Conservation (phyloP, 1,140 invertebrate species). For the Samia ricini region DNA sequence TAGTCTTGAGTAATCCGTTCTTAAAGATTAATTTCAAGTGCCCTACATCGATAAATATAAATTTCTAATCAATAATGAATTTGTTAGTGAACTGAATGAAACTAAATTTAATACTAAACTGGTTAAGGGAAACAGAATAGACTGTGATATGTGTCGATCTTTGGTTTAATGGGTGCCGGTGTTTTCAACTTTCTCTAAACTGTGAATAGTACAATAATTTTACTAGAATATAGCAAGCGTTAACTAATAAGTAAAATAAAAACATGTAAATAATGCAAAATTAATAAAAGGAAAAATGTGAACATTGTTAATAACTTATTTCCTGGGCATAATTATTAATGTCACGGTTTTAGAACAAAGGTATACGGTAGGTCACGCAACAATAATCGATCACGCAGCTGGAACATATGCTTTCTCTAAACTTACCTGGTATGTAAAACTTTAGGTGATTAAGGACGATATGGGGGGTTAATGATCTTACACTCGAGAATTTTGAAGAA, state of each 20-base stretch:
- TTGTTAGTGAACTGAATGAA: too few relatives aligned
- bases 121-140: too few relatives aligned
- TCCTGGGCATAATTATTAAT: not conserved
- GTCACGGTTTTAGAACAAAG: slow-evolving; percentile 5
- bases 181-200: too few relatives aligned
- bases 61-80: too few relatives aligned
- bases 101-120: too few relatives aligned
- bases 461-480: not conserved
- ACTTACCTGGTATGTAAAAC: not conserved
- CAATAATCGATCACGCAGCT: not conserved
- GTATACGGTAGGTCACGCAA: slow-evolving; percentile 1
- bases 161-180: too few relatives aligned
- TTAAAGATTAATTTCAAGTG: too few relatives aligned
- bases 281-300: not conserved
- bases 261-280: not conserved
- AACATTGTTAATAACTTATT: slow-evolving; percentile 3
- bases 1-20: too few relatives aligned
- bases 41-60: too few relatives aligned
- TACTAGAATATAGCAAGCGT: not conserved
- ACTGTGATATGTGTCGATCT: too few relatives aligned
- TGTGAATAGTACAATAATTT: too few relatives aligned
- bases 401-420: not conserved
- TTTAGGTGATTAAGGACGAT: not conserved
- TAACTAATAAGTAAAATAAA: not conserved
- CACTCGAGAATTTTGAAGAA: not conserved